Conservation (phyloP, 2,113 vertebrate genomes). For the Pygoscelis antarcticus region DNA sequence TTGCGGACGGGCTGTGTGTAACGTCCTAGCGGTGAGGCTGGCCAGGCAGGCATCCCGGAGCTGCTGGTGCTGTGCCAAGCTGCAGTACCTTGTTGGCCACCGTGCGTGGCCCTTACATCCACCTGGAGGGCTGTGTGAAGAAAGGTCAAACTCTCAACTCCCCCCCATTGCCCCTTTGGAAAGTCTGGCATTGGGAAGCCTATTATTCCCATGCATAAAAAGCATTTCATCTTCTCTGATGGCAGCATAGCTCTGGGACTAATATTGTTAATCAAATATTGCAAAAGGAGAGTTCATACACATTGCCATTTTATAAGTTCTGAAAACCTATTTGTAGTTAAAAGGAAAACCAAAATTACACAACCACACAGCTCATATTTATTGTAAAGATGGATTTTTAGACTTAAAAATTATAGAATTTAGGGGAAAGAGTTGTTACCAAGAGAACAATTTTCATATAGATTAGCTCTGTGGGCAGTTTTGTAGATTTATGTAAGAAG, state of each 20-base stretch:
- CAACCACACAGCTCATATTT: background rate
- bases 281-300: background rate
- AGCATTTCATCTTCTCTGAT: background rate
- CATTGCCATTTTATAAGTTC: background rate
- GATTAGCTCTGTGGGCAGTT: background rate
- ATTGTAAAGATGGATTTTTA: background rate
- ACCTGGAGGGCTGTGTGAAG: background rate
- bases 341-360: background rate
- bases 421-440: background rate
- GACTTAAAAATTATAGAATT: background rate
- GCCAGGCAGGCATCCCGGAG: background rate
- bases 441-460: background rate
- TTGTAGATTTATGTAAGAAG: background rate
- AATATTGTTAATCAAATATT: background rate
- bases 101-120: fast-evolving
- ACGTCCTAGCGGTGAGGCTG: background rate
- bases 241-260: background rate
- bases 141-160: background rate
- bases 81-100: background rate
- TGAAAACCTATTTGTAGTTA: background rate
- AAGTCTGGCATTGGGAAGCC: background rate
- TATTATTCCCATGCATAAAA: background rate
- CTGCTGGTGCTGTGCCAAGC: background rate
- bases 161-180: background rate
- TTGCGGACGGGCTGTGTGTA: fast-evolving